Evolutionary conservation across 2,797 vertebrate genomes (phyloP), one percentile per base, ranked within the genome.

Genomic region (Bovichtus variegatus): DNA sequence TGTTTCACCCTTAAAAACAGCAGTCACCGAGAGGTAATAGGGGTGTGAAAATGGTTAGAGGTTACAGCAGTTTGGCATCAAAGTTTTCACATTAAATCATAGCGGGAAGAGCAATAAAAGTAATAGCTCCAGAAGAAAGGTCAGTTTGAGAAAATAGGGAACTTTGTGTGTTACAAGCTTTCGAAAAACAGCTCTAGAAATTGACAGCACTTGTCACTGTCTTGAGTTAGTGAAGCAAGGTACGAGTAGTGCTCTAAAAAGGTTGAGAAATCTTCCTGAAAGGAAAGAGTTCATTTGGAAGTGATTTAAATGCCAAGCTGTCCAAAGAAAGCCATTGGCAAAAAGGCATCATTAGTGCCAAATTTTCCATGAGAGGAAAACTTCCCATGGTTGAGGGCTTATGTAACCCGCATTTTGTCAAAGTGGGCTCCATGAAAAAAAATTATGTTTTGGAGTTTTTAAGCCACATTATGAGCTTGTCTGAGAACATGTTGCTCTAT

Each of bases 341-440:
- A 83, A 80, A 79, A 71, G 53, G 47, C 72, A 70, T 78, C 77
- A 41, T 81, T 82, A 75, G 75, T 81, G 79, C 80, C 88, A 88
- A 70, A 88, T 86, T 85, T 93, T 89, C 89, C 87, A 90, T 87
- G 77, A 87, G 78, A 83, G 64, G 54, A 84, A 89, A 92, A 78
- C 73, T 88, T 89, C 81, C 78, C 85, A 88, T 89, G 77, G 72
- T 79, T 72, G 40, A 70, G 63, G 21, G 38, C 80, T 91, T 89
- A 90, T 65, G 74, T 84, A 91, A 88, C 46, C 16, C 31, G 40
- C 38, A 68, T 72, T 62, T 71, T 60, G 54, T 81, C 67, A 77
- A 81, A 82, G 63, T 74, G 46, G 34, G 9, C 29, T 82, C 9
- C 25, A 25, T 58, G 53, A 77, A 73, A 83, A 81, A 62, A 83